Base-by-base conservation (phyloP, 2,113 vertebrate species). In the Mesocricetus auratus region DNA sequence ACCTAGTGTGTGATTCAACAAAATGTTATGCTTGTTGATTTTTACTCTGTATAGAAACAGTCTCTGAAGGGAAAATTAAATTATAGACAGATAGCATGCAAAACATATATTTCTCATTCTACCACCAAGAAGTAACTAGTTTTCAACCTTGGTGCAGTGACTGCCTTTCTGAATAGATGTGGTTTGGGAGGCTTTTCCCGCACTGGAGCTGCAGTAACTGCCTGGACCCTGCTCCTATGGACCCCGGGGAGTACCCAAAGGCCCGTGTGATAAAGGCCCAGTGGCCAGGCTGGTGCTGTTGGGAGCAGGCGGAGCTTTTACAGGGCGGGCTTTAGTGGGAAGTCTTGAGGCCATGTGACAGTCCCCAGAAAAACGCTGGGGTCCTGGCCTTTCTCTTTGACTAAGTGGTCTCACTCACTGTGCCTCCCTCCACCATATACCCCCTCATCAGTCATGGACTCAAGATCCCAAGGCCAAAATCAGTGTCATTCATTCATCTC, bases 31-130 rank as follows among this genome's bases (percentile, higher is more conserved):
- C 29, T 39, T 31, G n/a, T 66, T 86, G 45, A 39, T 74, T 90
- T 93, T 82, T 39, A 31, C 69, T 71, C 33, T 68, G 60, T 58
- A 31, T 75, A 74, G 81, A 79, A 93, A 81, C 53, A 86, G 79
- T 86, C 74, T 90, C 31, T 87, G 39, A 69, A 75, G 47, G 31
- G 39, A 86, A 92, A 90, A 36, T 36, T 33, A 95, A 90, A 90
- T 19, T 60, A 74, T n/a, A 21, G 29, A 58, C 71, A 89, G 78
- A 60, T 81, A 86, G 85, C 42, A 71, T n/a, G 53, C 58, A 47
- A 75, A 88, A 64, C 68, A 89, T 50, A 64, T 45, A 58, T 90
- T 87, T 79, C 45, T 93, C 16, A 74, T 47, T 26, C 73, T 73
- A 58, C 15, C 7, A 77, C 66, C 64, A 29, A 74, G 74, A 68